Evolutionary conservation across 2,888 invertebrate species (phyloP), one percentile per base, ranked within the genome.

Genomic region (Deroplatys truncata): DNA sequence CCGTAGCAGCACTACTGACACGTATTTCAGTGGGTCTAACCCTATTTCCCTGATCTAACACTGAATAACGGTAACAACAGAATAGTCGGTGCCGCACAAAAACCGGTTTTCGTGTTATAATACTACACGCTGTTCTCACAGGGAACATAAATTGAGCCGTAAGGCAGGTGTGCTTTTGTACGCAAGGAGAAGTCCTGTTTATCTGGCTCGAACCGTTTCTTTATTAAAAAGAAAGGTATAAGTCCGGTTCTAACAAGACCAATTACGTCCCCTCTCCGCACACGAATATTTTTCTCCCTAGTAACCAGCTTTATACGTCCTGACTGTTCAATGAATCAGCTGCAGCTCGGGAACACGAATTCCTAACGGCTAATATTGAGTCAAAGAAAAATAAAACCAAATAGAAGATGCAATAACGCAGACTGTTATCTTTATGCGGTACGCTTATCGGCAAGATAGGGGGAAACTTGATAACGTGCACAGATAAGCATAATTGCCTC

Each of bases 51-150:
- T 88, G 90, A 86, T 89, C 87, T 89, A 88, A 90, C 84, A 89
- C 89, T 88, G 90, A 89, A 90, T 91, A 91, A 91, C 91, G 91
- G 91, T 90, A 91, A 89, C 90, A 91, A 89, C 90, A 89, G 90
- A 89, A 91, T 89, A 90, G 88, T 89, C 91, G 88, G 90, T 90
- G 89, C 87, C 90, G 88, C 85, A 90, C 88, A 89, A 90, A 90
- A 90, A 91, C 91, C 91, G 90, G 90, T 91, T 91, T 85, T 84
- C 35, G 49, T 56, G 88, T 85, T 85, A 89, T 29, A 85, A 90
- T 85, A 90, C 83, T 72, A 89, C 88, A 89, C 86, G 86, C 84
- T 49, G 89, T 85, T 90, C 88, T 82, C 31, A 82, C 82, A 35
- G 15, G 1, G 82, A 83, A 35, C 87, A 87, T 87, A 72, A 86